A percentile compares a stretch with the other conserved stretches of the same genome.
These are phyloP conservation scores for Andricus curvator DNA, from an alignment of 2,888 invertebrate species.

Conservation along the genomic window DNA sequence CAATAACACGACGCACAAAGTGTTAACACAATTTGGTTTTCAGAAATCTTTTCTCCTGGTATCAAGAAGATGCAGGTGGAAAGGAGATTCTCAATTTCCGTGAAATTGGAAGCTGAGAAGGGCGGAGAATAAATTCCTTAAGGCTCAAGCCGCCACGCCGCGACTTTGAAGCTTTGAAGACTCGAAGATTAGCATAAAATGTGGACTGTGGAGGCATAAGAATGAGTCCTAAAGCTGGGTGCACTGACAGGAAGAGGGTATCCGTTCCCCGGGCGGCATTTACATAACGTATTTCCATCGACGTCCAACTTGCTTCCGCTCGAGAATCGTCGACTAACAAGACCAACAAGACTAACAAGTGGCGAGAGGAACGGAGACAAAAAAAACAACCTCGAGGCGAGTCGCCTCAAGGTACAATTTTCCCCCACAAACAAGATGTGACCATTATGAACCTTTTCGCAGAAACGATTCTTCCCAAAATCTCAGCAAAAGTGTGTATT, in stretches of 20 bases:
- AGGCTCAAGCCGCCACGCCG: too few species aligned
- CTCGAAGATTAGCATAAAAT: slow-evolving; percentile 66
- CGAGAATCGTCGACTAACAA: slow-evolving; percentile 50
- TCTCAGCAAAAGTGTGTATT: not conserved
- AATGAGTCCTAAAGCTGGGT: slow-evolving; percentile 52
- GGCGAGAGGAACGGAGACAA: slow-evolving; percentile 43
- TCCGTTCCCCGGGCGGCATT: slow-evolving; percentile 69
- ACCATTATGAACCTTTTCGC: not conserved
- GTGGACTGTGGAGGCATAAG: slow-evolving; percentile 65
- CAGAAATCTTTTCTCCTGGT: not conserved
- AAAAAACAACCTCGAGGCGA: slow-evolving; percentile 45
- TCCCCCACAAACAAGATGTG: slow-evolving; percentile 7
- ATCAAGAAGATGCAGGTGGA: not conserved
- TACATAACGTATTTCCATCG: slow-evolving; percentile 75
- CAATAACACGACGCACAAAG: too few species aligned
- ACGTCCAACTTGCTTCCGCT: slow-evolving; percentile 71
- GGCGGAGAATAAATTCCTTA: too few species aligned
- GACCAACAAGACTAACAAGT: slow-evolving; percentile 32
- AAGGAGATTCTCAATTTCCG: not conserved
- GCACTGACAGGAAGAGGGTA: slow-evolving; percentile 71
- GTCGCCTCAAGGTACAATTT: not conserved
- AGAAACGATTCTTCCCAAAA: not conserved
- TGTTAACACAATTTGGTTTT: too few species aligned
- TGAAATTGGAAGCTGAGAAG: not conserved
- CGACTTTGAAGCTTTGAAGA: slow-evolving; percentile 6